Evolutionary conservation across 2,797 vertebrate species (phyloP), one percentile per base, ranked within the genome.

Genomic region (Sebastes nivosus): DNA sequence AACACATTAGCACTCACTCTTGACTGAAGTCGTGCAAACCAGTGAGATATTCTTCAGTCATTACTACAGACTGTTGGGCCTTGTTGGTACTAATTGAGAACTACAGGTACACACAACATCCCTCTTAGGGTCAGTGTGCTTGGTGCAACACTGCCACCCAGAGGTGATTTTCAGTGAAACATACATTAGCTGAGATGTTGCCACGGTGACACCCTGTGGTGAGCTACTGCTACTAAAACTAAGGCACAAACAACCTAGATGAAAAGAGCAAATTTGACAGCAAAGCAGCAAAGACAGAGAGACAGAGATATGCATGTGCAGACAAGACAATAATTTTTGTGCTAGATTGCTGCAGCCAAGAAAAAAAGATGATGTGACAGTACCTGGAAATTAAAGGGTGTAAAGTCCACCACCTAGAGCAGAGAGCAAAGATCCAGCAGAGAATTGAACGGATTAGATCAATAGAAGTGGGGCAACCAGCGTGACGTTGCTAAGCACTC

Each of bases 341-440:
- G 4, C 14, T 36, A 54, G 2, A 6, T 55, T 24, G 58, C 36
- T 68, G 36, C 59, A 75, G 73, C 25, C 29, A 83, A 75, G 42
- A 22, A 68, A 80, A 80, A 68, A 78, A 80, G 55, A 67, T 70
- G 67, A 29, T 22, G 16, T 57, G 42, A 85, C 59, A 82, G 86
- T 96, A 96, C 96, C 96, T 96, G 95, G 83, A 96, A 96, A 92
- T 96, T 96, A 93, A 96, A 96, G 70, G 95, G 94, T 76, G 95
- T 92, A 90, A 96, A 96, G 93, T 96, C 96, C 86, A 93, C 95
- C 90, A 94, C 93, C 96, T 96, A 55, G 24, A 94, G 81, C 70
- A 83, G 75, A 83, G 88, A 92, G 91, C 67, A 88, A 81, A 94
- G 79, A 91, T 32, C 64, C 86, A 89, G 57, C 76, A 82, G 6